These are phyloP conservation scores for Phragmatobia fuliginosa DNA, from an alignment of 2,888 invertebrate genomes.

Conservation along the genomic window DNA sequence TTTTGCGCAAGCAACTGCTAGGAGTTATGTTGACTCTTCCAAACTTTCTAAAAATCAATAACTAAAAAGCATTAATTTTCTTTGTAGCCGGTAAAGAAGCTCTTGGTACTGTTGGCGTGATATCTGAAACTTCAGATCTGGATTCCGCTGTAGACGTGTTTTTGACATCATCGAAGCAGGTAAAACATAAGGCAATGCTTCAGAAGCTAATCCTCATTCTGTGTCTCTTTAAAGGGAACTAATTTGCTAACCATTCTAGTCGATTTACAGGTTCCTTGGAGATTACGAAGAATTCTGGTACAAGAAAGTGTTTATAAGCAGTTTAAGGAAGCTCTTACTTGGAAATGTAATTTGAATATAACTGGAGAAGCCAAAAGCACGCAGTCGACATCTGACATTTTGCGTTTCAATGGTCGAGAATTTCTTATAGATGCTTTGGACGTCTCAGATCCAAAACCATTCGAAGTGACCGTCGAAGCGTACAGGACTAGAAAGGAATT, in stretches of 20 bases:
- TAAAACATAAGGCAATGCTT: slow-evolving; percentile 25
- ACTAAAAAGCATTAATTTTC: background rate
- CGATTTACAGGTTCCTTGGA: slow-evolving; percentile 63
- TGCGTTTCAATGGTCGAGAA: slow-evolving; percentile 36
- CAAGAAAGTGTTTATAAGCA: slow-evolving; percentile 64
- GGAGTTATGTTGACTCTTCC: no score
- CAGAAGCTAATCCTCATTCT: background rate
- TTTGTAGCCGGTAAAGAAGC: background rate
- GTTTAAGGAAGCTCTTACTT: slow-evolving; percentile 56
- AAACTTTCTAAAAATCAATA: no score
- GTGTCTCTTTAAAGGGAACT: background rate
- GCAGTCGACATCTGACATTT: slow-evolving; percentile 16
- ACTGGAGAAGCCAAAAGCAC: background rate
- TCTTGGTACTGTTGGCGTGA: slow-evolving; percentile 37
- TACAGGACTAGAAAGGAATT: slow-evolving; percentile 71
- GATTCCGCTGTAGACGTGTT: slow-evolving; percentile 64
- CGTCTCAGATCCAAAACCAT: background rate
- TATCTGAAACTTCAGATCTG: slow-evolving; percentile 58
- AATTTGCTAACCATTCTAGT: background rate
- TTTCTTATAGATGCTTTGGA: slow-evolving; percentile 53
- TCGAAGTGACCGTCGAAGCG: slow-evolving; percentile 54
- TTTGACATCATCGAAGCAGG: slow-evolving; percentile 46
- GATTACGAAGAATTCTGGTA: slow-evolving; percentile 57
- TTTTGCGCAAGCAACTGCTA: no score
- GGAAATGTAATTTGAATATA: slow-evolving; percentile 51